These are phyloP conservation scores for Xylota sylvarum DNA, from an alignment of 2,888 invertebrate genomes.

Conservation along the genomic window DNA sequence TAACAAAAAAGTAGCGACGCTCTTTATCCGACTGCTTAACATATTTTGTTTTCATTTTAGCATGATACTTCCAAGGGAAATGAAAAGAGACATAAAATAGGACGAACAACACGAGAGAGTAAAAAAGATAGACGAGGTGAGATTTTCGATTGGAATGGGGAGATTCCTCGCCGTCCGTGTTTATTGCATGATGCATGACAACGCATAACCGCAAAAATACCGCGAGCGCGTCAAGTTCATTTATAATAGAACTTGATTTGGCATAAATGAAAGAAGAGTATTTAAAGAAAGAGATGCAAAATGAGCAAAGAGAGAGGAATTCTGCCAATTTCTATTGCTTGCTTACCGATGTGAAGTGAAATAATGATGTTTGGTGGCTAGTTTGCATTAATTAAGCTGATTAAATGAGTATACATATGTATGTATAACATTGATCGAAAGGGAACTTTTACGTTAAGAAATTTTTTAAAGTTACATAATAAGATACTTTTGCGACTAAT, in stretches of 20 bases:
- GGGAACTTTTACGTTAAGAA: no score
- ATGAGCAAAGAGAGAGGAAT: not conserved
- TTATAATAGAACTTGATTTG: slow-evolving; percentile 61
- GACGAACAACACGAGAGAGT: slow-evolving; percentile 7
- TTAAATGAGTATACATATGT: not conserved
- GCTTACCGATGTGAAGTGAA: not conserved
- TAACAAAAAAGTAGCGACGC: slow-evolving; percentile 43
- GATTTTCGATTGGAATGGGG: slow-evolving; percentile 18
- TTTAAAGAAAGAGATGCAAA: slow-evolving; percentile 2
- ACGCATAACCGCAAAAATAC: slow-evolving; percentile 59
- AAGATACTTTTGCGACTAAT: not conserved
- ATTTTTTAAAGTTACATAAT: not conserved
- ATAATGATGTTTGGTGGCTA: not conserved
- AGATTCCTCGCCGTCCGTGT: slow-evolving; percentile 31
- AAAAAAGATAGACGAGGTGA: not conserved
- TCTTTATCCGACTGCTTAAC: slow-evolving; percentile 62
- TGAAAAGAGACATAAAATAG: slow-evolving; percentile 31
- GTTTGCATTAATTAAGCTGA: not conserved
- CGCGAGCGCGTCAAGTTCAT: slow-evolving; percentile 62
- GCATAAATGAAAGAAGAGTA: slow-evolving; percentile 32
- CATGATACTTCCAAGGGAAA: slow-evolving; percentile 23
- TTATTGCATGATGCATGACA: slow-evolving; percentile 46
- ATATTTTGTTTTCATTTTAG: slow-evolving; percentile 61
- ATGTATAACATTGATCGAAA: no score
- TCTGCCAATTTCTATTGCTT: not conserved